phyloP scores from a whole-genome alignment of 1,140 invertebrate genomes.

The Diprion similis region DNA sequence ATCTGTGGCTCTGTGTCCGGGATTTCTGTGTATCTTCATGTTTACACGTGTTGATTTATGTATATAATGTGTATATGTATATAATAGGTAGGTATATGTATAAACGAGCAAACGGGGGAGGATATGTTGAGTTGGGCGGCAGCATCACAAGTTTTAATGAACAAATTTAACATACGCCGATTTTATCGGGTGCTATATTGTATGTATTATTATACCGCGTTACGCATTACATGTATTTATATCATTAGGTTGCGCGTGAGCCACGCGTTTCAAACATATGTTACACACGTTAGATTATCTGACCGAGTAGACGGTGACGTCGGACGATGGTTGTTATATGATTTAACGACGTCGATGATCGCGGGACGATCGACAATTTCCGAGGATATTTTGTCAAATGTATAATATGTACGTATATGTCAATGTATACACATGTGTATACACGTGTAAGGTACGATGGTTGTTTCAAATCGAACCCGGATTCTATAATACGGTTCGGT shows the following conservation, averaged over 20 bases:
- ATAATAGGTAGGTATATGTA: too few species aligned
- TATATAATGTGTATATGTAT: too few species aligned
- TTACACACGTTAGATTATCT: too few species aligned
- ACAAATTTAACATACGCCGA: not conserved
- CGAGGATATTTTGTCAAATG: not conserved
- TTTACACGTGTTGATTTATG: too few species aligned
- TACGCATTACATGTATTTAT: not conserved
- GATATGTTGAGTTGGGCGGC: not conserved
- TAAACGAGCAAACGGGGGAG: not conserved
- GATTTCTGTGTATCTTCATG: not conserved
- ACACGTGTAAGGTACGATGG: too few species aligned
- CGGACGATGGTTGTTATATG: too few species aligned
- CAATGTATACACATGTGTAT: not conserved
- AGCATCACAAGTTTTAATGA: not conserved
- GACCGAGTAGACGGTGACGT: too few species aligned
- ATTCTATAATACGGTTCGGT: too few species aligned
- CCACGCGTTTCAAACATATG: too few species aligned
- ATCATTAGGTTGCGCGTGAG: not conserved
- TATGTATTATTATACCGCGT: not conserved
- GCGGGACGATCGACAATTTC: not conserved
- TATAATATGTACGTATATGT: not conserved
- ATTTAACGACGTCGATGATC: not conserved
- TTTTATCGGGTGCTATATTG: conserved; percentile 1
- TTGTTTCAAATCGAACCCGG: too few species aligned
- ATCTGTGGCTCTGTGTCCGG: not conserved